phyloP scores from a whole-genome alignment of 2,888 invertebrate genomes.

The Parnassius glacialis region DNA sequence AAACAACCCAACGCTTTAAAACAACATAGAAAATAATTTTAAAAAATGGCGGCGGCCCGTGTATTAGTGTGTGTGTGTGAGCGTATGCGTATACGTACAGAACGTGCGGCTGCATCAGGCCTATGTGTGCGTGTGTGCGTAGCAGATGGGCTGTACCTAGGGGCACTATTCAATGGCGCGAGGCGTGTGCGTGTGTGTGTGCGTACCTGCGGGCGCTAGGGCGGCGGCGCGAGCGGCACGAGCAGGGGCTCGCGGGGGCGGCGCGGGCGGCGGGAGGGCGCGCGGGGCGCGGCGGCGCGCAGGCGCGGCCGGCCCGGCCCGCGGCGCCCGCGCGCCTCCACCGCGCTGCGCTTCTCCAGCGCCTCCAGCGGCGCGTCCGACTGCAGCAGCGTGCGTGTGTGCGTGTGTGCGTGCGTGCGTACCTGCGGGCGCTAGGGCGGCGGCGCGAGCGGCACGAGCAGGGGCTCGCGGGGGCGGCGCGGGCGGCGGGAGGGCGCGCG shows the following conservation, averaged over 20 bases:
- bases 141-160: too few relatives aligned
- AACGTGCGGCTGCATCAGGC: too few relatives aligned
- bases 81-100: too few relatives aligned
- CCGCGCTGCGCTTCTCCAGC: constrained; percentile 32
- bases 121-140: too few relatives aligned
- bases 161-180: too few relatives aligned
- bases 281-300: constrained; percentile 47
- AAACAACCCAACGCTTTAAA: too few relatives aligned
- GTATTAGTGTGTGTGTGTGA: too few relatives aligned
- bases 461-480: constrained; percentile 59
- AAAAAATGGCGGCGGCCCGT: background rate
- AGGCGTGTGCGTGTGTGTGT: background rate
- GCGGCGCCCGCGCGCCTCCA: constrained; percentile 28
- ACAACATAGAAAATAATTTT: too few relatives aligned
- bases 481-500: constrained; percentile 36
- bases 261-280: constrained; percentile 41
- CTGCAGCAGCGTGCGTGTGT: constrained; percentile 52
- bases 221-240: constrained; percentile 78
- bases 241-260: constrained; percentile 62
- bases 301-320: constrained; percentile 50
- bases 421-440: constrained; percentile 48
- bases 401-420: background rate
- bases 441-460: constrained; percentile 79
- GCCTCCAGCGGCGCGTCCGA: constrained; percentile 58
- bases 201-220: constrained; percentile 38